Evolutionary conservation across 2,113 vertebrate species (phyloP), one percentile per base, ranked within the genome.

Genomic region (Osmerus mordax): DNA sequence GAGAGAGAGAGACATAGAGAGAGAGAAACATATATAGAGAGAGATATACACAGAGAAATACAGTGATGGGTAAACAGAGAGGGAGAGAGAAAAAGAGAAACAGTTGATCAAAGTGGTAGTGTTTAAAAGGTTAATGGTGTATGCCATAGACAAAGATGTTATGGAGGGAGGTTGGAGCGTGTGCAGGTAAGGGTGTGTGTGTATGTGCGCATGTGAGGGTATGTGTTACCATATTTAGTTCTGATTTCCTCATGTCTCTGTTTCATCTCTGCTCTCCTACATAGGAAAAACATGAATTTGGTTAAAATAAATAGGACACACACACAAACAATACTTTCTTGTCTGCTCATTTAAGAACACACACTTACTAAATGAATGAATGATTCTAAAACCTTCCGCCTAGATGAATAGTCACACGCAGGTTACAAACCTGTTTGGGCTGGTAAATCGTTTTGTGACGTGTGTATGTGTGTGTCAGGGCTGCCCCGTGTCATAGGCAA

Each of bases 161-260:
- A 47, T 47, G 41, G 41, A 47, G 9, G 41, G 41, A 47, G 41
- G 41, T 47, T 47, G 9, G 41, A 47, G 9, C 7, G 41, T 47
- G 41, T 47, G 32, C 32, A 36, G 61, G 18, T 12, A 21, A 28
- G 55, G 3, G 2, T 68, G 36, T 23, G 55, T 4, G 2, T 68
- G 36, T 71, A 47, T 59, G 16, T 25, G 36, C 47, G 51, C 12
- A 56, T 54, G 29, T 41, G 4, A 54, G 47, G 16, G 8, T 3
- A 13, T 12, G n/a, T 21, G 87, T 91, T 88, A 99, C 97, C 97
- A 0, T 99, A 99, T 93, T 99, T 98, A 23, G 90, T 93, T 71
- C 97, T 92, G 82, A 99, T 97, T 81, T 99, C 97, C 2, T 98
- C 95, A 0, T 99, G 97, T 73, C 95, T 92, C 19, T 89, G 85